Conservation (phyloP, 2,888 invertebrate species). For the Hypolimnas misippus region DNA sequence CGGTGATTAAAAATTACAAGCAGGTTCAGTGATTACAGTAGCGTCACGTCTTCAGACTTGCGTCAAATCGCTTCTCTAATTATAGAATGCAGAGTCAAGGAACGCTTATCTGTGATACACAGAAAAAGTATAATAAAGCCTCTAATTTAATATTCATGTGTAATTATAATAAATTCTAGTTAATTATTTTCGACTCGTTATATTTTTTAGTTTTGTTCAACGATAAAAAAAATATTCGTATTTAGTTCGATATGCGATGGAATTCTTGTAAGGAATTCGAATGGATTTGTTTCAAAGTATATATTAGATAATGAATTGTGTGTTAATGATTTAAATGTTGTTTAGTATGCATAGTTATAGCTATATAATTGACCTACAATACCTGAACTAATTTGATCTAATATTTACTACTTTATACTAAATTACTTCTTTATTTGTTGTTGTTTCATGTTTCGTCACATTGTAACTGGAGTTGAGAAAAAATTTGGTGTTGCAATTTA, state of each 20-base stretch:
- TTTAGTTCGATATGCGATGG: neutral
- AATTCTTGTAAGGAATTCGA: neutral
- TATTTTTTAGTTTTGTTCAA: slow-evolving; percentile 4
- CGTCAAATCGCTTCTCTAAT: slow-evolving; percentile 37
- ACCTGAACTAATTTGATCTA: too few relatives aligned
- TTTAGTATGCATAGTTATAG: neutral
- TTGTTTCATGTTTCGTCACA: too few relatives aligned
- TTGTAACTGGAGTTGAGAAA: too few relatives aligned
- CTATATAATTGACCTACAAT: too few relatives aligned
- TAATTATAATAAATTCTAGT: slow-evolving; percentile 11
- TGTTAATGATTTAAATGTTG: neutral
- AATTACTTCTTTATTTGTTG: too few relatives aligned
- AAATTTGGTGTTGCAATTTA: too few relatives aligned
- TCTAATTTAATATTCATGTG: slow-evolving; percentile 14
- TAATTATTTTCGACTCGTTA: slow-evolving; percentile 4
- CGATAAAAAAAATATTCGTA: neutral
- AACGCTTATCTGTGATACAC: slow-evolving; percentile 35
- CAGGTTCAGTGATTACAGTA: slow-evolving; percentile 30
- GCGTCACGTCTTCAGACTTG: slow-evolving; percentile 31
- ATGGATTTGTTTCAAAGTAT: neutral
- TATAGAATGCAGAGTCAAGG: slow-evolving; percentile 35
- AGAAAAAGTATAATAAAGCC: slow-evolving; percentile 7
- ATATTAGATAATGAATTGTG: neutral
- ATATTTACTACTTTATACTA: too few relatives aligned
- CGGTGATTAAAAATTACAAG: slow-evolving; percentile 32